Conservation (phyloP, 2,888 invertebrate genomes). For the Aspidapion aeneum region DNA sequence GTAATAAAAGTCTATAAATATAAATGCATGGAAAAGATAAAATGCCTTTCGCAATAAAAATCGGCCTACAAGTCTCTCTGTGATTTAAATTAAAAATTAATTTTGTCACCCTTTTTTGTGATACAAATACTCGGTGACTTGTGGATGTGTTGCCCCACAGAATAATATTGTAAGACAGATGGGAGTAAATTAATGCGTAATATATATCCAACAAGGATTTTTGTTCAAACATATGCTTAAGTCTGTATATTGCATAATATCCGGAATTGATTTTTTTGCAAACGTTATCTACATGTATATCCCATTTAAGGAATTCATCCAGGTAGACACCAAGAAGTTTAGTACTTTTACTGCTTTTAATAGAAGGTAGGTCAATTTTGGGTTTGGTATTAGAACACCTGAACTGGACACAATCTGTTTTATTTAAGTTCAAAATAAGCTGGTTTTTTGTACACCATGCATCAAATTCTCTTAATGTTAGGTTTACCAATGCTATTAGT, state of each 20-base stretch:
- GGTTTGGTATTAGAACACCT: neutral
- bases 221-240: neutral
- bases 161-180: neutral
- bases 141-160: neutral
- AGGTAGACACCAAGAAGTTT: neutral
- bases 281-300: neutral
- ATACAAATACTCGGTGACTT: neutral
- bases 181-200: neutral
- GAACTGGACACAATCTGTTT: neutral
- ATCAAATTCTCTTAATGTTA: neutral
- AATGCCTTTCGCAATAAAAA: neutral
- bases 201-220: neutral
- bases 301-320: neutral
- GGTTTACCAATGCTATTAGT: neutral
- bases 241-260: neutral
- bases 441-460: neutral
- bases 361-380: neutral
- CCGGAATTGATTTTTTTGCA: neutral
- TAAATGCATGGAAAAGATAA: neutral
- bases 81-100: neutral
- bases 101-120: neutral
- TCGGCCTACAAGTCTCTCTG: neutral
- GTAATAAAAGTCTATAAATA: neutral
- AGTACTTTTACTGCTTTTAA: neutral
- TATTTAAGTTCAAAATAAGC: neutral